Conservation (phyloP, 2,113 vertebrate species). For the Elanus axillaris region DNA sequence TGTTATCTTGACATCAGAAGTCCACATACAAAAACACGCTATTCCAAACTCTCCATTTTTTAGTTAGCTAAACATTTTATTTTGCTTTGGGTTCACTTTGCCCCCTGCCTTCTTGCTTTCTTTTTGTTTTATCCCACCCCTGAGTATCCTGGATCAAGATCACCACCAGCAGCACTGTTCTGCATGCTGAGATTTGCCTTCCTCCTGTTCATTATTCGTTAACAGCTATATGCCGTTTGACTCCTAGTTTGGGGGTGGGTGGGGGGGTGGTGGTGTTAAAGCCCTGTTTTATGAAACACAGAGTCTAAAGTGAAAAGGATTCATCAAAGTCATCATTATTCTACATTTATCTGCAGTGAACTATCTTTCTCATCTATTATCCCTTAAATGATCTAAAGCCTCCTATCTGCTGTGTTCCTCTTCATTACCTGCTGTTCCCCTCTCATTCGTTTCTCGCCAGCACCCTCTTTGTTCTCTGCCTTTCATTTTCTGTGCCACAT, state of each 20-base stretch:
- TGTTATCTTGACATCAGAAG: background rate
- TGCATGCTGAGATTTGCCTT: background rate
- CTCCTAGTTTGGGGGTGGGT: background rate
- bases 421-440: conserved; percentile 50
- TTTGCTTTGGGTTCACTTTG: background rate
- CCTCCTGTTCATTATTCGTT: background rate
- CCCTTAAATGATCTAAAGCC: conserved; percentile 56
- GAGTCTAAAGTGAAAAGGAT: background rate
- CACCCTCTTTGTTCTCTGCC: conserved; percentile 56
- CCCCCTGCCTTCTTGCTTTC: background rate
- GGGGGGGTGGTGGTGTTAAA: too few species aligned
- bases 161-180: background rate
- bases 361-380: conserved; percentile 46
- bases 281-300: background rate
- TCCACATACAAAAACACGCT: fast-evolving
- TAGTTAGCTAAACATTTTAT: background rate
- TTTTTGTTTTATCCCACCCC: background rate
- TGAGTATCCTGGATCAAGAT: background rate
- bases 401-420: background rate
- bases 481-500: conserved; percentile 52
- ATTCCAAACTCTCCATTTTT: background rate
- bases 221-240: background rate
- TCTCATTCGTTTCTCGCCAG: background rate
- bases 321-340: conserved; percentile 56
- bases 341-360: conserved; percentile 26